A percentile compares a stretch with the other conserved stretches of the same genome.
phyloP scores from a whole-genome alignment of 2,888 invertebrate genomes.

The Zootermopsis nevadensis region DNA sequence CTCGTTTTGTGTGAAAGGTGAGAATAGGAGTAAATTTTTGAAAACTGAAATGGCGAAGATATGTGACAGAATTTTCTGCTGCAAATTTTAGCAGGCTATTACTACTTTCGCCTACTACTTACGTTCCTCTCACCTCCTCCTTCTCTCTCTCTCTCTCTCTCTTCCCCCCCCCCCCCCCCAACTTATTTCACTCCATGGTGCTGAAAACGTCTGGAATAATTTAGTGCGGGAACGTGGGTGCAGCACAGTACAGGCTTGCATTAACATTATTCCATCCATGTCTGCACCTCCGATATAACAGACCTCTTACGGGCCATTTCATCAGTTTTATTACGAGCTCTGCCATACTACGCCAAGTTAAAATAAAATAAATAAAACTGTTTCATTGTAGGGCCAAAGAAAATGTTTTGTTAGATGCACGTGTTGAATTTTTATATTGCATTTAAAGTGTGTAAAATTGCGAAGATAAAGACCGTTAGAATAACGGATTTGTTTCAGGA shows the following conservation, averaged over 20 bases:
- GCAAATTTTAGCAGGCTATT: constrained; percentile 23
- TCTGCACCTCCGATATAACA: not conserved
- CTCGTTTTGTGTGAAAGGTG: not conserved
- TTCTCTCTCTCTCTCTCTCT: not conserved
- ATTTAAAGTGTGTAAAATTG: no score
- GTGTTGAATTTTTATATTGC: no score
- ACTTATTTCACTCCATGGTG: not conserved
- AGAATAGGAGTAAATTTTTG: not conserved
- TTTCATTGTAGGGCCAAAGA: constrained; percentile 10
- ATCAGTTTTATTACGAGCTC: constrained; percentile 15
- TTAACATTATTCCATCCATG: constrained; percentile 20
- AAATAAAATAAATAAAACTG: constrained; percentile 20
- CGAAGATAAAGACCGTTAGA: no score
- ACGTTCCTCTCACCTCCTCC: not conserved
- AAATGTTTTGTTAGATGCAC: not conserved
- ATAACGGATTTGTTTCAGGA: no score
- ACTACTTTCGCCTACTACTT: constrained; percentile 16
- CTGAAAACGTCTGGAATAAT: constrained; percentile 28
- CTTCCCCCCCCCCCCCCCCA: not conserved
- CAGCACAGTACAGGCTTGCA: not conserved
- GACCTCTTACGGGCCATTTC: constrained; percentile 15
- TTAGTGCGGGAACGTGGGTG: constrained; percentile 19
- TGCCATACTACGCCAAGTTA: constrained; percentile 6
- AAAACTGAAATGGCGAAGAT: constrained; percentile 26
- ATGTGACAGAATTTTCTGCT: not conserved